Conservation (phyloP, 2,113 vertebrate genomes). For the Xiphias gladius region DNA sequence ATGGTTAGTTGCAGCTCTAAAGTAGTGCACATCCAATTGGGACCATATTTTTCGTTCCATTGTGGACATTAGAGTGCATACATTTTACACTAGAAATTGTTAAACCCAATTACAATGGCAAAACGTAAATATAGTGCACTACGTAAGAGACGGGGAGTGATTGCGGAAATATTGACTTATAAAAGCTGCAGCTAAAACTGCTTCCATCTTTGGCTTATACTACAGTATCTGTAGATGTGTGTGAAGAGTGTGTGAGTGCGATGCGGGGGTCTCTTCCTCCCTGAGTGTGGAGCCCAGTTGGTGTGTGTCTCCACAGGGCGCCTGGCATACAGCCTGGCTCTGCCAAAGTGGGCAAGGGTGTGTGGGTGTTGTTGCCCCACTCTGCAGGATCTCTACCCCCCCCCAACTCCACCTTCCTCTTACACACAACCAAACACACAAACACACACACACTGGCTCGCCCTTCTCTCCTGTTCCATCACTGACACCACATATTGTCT, state of each 20-base stretch:
- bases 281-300: slow-evolving; percentile 66
- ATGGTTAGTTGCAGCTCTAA: background rate
- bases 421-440: slow-evolving; percentile 43
- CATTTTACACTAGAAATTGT: background rate
- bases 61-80: background rate
- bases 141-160: background rate
- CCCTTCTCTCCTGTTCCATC: slow-evolving; percentile 73
- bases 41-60: background rate
- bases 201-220: slow-evolving; percentile 43
- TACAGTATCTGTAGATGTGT: slow-evolving; percentile 35
- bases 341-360: slow-evolving; percentile 75
- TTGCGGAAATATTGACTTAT: background rate
- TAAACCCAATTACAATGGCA: background rate
- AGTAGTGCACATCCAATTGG: background rate
- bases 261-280: slow-evolving; percentile 62
- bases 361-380: slow-evolving; percentile 83
- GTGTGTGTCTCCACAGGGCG: slow-evolving; percentile 69
- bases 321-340: slow-evolving; percentile 76
- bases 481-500: slow-evolving; percentile 85
- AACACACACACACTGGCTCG: slow-evolving; percentile 36
- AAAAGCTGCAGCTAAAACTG: slow-evolving; percentile 42
- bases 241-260: slow-evolving; percentile 38
- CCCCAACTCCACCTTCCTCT: slow-evolving; percentile 55
- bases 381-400: slow-evolving; percentile 66
- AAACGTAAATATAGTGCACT: background rate